Conservation (phyloP, 2,113 vertebrate species). For the Dipodomys stephensi region DNA sequence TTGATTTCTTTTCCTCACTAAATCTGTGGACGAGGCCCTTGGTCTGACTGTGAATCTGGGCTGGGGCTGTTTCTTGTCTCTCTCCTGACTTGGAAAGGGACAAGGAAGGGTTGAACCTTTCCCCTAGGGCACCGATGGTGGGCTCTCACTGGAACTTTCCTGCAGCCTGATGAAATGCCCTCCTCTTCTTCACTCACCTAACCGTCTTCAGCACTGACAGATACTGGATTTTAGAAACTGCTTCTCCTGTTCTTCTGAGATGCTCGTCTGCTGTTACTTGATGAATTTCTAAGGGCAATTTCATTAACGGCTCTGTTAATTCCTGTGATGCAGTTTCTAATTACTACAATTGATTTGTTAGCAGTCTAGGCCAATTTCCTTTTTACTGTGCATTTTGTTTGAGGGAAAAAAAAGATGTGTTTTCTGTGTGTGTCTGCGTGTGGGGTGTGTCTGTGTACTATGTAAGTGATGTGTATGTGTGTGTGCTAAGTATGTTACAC, state of each 20-base stretch:
- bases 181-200: slow-evolving; percentile 4
- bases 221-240: slow-evolving; percentile 30
- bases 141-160: slow-evolving; percentile 17
- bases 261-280: neutral
- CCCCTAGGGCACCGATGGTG: neutral
- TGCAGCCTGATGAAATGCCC: slow-evolving; percentile 27
- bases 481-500: neutral
- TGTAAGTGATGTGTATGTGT: neutral
- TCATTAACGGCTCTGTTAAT: neutral
- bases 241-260: neutral
- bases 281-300: slow-evolving; percentile 36
- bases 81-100: neutral
- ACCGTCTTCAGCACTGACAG: neutral
- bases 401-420: neutral
- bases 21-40: neutral
- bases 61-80: neutral
- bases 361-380: neutral
- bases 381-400: neutral
- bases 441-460: too few relatives aligned
- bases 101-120: neutral
- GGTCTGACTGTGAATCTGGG: neutral
- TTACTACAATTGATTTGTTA: neutral
- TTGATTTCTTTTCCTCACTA: slow-evolving; percentile 44
- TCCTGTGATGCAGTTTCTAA: neutral
- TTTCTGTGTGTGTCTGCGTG: neutral